Base-by-base conservation (phyloP, 2,113 vertebrate species). In the Bubo bubo region DNA sequence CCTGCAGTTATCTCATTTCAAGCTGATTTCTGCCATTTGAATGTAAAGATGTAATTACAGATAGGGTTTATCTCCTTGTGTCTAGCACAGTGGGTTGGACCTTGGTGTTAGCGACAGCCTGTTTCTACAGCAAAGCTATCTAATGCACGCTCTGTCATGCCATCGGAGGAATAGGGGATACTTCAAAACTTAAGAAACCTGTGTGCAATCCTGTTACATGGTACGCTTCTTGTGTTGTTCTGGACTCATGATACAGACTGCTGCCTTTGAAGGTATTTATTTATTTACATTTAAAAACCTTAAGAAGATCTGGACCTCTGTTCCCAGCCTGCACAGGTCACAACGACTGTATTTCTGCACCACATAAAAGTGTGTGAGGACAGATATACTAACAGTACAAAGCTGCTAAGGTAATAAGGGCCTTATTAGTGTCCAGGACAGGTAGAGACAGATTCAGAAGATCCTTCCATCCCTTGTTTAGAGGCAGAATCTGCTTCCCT, bases 311-410 rank as follows among this genome's bases (percentile, higher is more conserved):
- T 28, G 6, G 14, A 45, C 10, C 59, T 79, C 71, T 23, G 28
- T 10, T 79, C 18, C 21, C 20, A 72, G 26, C 11, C 58, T 47
- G 11, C 19, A n/a, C 14, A 76, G 24, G 16, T n/a, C 3, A 0
- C 12, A 12, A 27, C 0, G 1, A 11, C 10, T 30, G 9, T n/a
- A 18, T 39, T 82, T 41, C 32, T 43, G 35, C 35, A 56, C 27
- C 6, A 26, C 6, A 23, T 12, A 27, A 19, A 50, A 32, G 9
- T 7, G 8, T 13, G 18, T 34, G 55, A 79, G 37, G 37, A 60
- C 39, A 37, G 21, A n/a, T 14, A 37, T 58, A 70, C 27, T 23
- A 28, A 32, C 0, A 1, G 34, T 17, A 58, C 0, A 0, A 87
- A 74, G n/a, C 10, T 67, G 18, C 22, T 60, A 10, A 34, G 15